phyloP scores from a whole-genome alignment of 2,888 invertebrate species.

The Sphinx pinastri region DNA sequence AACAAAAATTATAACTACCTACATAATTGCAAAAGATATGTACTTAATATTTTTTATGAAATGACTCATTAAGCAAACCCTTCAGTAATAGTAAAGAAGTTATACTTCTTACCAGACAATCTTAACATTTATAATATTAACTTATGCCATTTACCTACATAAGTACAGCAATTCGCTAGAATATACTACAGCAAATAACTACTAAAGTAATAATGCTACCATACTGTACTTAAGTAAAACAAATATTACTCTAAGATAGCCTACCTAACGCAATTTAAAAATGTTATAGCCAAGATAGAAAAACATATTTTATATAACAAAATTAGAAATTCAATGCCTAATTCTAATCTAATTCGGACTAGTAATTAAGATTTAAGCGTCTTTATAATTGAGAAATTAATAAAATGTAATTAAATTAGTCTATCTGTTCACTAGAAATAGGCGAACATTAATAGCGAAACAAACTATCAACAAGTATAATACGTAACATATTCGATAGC shows the following conservation, averaged over 20 bases:
- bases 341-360: slow-evolving; percentile 10
- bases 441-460: too few relatives aligned
- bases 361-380: slow-evolving; percentile 5
- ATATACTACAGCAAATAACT: neutral
- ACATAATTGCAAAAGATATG: neutral
- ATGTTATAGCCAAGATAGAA: too few relatives aligned
- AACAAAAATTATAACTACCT: neutral
- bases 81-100: neutral
- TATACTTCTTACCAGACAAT: neutral
- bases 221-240: too few relatives aligned
- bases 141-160: neutral
- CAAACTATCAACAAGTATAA: too few relatives aligned
- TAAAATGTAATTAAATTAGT: too few relatives aligned
- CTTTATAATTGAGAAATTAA: neutral
- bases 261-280: too few relatives aligned
- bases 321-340: neutral
- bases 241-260: too few relatives aligned
- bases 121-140: neutral
- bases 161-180: neutral
- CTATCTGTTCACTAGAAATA: too few relatives aligned
- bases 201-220: too few relatives aligned
- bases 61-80: neutral
- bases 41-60: neutral
- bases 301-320: too few relatives aligned
- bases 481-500: too few relatives aligned